Conservation (phyloP, 2,797 vertebrate genomes). For the Spinus pinus region DNA sequence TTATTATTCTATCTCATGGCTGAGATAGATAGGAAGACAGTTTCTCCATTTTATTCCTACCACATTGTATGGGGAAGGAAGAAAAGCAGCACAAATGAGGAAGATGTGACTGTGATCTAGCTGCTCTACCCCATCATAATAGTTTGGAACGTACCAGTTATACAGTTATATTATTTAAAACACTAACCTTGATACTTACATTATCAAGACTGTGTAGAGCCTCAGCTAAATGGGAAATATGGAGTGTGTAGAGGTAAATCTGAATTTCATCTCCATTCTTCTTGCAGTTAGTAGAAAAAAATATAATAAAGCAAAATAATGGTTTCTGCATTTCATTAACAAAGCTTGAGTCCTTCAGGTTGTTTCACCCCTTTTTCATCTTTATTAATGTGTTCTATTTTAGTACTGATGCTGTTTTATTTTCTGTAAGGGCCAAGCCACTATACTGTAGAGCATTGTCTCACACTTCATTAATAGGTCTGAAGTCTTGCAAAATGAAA, state of each 20-base stretch:
- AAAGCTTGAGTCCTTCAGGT: not conserved
- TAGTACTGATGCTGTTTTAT: not conserved
- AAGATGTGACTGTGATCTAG: not conserved
- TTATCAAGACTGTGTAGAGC: not conserved
- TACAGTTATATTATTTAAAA: not conserved
- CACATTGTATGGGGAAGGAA: rapidly evolving
- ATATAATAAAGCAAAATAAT: not conserved
- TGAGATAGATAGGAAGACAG: not conserved
- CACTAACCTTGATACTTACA: not conserved
- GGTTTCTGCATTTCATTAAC: not conserved
- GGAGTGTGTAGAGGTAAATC: not conserved
- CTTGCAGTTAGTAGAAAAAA: not conserved
- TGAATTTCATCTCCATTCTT: not conserved
- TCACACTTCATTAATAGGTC: not conserved
- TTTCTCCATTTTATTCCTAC: not conserved
- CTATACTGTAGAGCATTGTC: not conserved
- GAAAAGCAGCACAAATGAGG: not conserved
- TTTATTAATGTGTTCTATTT: not conserved
- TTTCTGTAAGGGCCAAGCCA: not conserved
- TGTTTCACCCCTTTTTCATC: not conserved
- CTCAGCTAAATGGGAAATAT: not conserved
- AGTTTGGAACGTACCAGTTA: not conserved
- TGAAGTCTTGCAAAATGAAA: not conserved
- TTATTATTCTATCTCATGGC: not conserved
- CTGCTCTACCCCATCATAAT: not conserved